Evolutionary conservation across 2,113 vertebrate species (phyloP), one percentile per base, ranked within the genome.

Genomic region (Peromyscus maniculatus): DNA sequence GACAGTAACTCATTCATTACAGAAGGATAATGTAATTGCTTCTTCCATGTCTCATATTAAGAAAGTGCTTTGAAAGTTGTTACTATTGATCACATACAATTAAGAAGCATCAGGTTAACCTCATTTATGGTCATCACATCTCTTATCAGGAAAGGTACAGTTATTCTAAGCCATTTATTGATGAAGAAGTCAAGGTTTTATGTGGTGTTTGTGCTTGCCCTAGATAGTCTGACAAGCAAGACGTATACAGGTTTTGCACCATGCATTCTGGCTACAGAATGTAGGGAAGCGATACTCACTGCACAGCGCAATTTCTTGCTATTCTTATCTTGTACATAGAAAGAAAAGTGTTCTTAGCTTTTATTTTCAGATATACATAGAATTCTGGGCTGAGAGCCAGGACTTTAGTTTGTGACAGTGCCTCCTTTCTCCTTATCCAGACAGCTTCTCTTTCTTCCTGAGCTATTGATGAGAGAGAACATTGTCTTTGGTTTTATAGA

Each of bases 401-500:
- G 71, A 49, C 26, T 87, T 89, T 28, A 52, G 93, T 64, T 96
- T 28, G 22, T 13, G 3, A 80, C 75, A 83, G 8, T 59, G 46
- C 43, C 19, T 72, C 43, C 33, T n/a, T 82, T 91, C 26, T 52
- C 39, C 0, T 87, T 72, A 83, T 82, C 12, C 4, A 59, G 89
- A 95, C 74, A 94, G 69, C 71, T 83, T 74, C 49, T 94, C 90
- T 96, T 83, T 92, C 62, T 92, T 88, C 91, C 72, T 89, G 78
- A 90, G 57, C 75, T 97, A 91, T 64, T 93, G 95, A 80, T 83
- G 92, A 95, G 71, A 78, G 4, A 82, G 84, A 92, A 92, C 43
- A 82, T 52, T 96, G 94, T 77, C 39, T 95, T 97, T 74, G 69
- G 69, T 90, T 97, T 96, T 96, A 95, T 80, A 97, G 92, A n/a